Evolutionary conservation across 1,140 invertebrate genomes (phyloP).

Genomic region (Melipona quadrifasciata): DNA sequence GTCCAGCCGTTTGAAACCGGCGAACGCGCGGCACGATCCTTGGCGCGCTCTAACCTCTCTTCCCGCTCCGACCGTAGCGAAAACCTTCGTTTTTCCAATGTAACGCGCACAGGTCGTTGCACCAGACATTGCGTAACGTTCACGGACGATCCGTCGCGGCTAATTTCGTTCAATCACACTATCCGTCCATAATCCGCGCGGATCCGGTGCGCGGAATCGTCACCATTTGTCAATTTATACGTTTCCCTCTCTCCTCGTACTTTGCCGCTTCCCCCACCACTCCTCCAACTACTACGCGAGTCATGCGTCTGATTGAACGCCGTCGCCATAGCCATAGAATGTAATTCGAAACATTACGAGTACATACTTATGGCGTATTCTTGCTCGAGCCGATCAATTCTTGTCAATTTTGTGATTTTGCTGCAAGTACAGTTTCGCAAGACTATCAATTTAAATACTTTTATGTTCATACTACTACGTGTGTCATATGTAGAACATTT

Average conservation of each 20-base stretch:
- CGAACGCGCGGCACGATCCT: slow-evolving; percentile 5
- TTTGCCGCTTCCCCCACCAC: too few species aligned
- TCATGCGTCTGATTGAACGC: not conserved
- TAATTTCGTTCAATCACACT: slow-evolving; percentile 42
- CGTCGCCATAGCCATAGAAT: too few species aligned
- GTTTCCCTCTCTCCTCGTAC: too few species aligned
- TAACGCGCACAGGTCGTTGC: slow-evolving; percentile 37
- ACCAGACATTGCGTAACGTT: slow-evolving; percentile 45
- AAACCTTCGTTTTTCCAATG: slow-evolving; percentile 27
- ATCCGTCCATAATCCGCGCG: slow-evolving; percentile 26
- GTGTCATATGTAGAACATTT: too few species aligned
- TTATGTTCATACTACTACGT: too few species aligned
- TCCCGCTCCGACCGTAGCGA: not conserved
- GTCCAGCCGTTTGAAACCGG: slow-evolving; percentile 13
- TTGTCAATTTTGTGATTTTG: too few species aligned
- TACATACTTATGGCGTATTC: too few species aligned
- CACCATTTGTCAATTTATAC: slow-evolving; percentile 18
- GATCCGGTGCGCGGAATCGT: slow-evolving; percentile 33
- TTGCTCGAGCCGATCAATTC: too few species aligned
- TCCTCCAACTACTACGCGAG: not conserved
- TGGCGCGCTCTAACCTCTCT: not conserved
- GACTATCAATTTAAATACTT: too few species aligned
- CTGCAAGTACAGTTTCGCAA: too few species aligned
- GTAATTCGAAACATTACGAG: not conserved
- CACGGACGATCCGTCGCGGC: slow-evolving; percentile 29